Evolutionary conservation across 1,140 invertebrate species (phyloP), one percentile per base, ranked within the genome.

Genomic region (Sarcophaga peregrina): DNA sequence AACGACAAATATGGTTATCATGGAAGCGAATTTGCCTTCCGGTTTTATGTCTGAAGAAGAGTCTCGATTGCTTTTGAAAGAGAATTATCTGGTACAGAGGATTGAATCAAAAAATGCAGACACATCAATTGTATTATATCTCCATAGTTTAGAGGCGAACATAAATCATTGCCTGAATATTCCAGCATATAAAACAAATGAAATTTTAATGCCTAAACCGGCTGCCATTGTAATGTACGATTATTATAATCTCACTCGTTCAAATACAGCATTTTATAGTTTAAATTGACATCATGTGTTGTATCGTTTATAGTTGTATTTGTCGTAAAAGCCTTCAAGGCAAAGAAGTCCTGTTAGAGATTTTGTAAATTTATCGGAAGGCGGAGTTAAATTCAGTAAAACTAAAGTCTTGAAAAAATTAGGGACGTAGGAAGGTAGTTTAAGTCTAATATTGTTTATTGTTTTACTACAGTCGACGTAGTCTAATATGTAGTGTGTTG

Each of bases 1-100:
- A 37, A 5, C n/a, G 45, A 95, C 95, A 85, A 97, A 97, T 87
- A 97, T 97, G 96, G 96, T 95, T 72, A 95, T 97, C 5, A 95
- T 97, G 93, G 96, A 97, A 91, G 93, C 97, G 0, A 93, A 92
- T 81, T 91, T 97, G 83, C 96, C 96, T 0, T 96, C 95, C 4
- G 96, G 97, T 46, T 98, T 95, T 86, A 85, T 84, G 25, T 83
- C 88, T 13, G 58, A n/a, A 13, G 84, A 84, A 72, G 86, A 89
- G 13, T 76, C 86, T 37, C 58, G 82, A 0, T 83, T 87, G 8
- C 5, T 3, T 46, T 75, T 75, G 17, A 46, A 3, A 9, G 5
- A n/a, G 52, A 68, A 48, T 20, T 62, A 50, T 46, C 37, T 83
- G 25, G 9, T 62, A 13, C 15, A 58, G 88, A 92, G 94, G 83